These are phyloP conservation scores for Oryzias sinensis DNA, from an alignment of 2,797 vertebrate species.

Conservation along the genomic window DNA sequence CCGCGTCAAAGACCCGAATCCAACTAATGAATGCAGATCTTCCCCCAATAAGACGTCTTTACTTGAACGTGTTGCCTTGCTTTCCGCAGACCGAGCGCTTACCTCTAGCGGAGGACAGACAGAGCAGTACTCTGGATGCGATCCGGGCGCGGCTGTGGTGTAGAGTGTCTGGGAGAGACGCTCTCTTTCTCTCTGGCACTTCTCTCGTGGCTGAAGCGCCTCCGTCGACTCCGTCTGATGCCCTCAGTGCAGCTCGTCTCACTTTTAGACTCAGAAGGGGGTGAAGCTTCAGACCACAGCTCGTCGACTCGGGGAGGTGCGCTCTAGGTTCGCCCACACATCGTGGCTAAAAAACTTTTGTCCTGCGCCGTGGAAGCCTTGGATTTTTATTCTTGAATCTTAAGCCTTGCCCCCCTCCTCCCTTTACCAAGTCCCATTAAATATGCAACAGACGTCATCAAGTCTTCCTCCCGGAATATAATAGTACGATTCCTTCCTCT, in stretches of 20 bases:
- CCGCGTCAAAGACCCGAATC: constrained; percentile 36
- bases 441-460: constrained; percentile 98
- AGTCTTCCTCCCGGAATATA: constrained; percentile 96
- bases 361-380: constrained; percentile 86
- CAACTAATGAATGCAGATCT: constrained; percentile 42
- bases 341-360: constrained; percentile 86
- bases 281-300: constrained; percentile 39
- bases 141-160: constrained; percentile 75
- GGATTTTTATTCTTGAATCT: constrained; percentile 94
- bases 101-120: constrained; percentile 77
- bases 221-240: constrained; percentile 78
- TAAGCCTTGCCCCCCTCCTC: constrained; percentile 81
- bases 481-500: constrained; percentile 90
- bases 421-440: constrained; percentile 91
- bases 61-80: constrained; percentile 44
- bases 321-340: constrained; percentile 82
- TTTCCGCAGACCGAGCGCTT: constrained; percentile 60
- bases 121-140: constrained; percentile 67
- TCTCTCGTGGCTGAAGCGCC: constrained; percentile 79
- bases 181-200: constrained; percentile 80
- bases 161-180: constrained; percentile 59
- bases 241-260: constrained; percentile 79
- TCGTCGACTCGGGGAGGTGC: constrained; percentile 67
- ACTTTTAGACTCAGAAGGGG: constrained; percentile 72
- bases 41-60: constrained; percentile 29